These are phyloP conservation scores for Myotis brandtii DNA, from an alignment of 2,113 vertebrate genomes.

Conservation along the genomic window DNA sequence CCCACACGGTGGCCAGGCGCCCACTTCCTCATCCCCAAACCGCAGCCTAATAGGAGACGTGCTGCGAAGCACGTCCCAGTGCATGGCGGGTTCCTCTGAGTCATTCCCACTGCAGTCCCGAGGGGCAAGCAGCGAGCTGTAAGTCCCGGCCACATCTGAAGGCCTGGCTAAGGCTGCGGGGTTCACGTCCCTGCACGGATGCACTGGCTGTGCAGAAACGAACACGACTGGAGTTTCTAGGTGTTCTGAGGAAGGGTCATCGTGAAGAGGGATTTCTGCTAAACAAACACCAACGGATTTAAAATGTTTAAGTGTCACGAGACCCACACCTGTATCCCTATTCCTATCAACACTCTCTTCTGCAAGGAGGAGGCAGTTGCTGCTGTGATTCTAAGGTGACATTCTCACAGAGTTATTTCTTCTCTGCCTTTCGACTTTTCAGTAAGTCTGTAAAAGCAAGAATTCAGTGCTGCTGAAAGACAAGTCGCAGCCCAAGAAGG, in stretches of 20 bases:
- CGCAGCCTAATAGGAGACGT: background rate
- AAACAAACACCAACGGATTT: background rate
- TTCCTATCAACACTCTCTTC: background rate
- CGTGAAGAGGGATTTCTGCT: background rate
- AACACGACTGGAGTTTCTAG: background rate
- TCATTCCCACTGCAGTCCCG: background rate
- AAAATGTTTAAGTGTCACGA: background rate
- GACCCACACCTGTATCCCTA: background rate
- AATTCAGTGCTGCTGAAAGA: slow-evolving; percentile 50
- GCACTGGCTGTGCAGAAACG: background rate
- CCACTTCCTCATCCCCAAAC: background rate
- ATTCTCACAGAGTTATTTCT: slow-evolving; percentile 59
- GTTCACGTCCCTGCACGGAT: background rate
- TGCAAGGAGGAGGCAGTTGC: background rate
- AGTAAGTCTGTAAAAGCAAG: slow-evolving; percentile 41
- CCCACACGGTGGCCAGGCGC: background rate
- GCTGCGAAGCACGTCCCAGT: background rate
- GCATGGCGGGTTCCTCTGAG: background rate
- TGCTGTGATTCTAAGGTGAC: background rate
- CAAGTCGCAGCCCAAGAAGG: slow-evolving; percentile 22
- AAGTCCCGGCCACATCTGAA: background rate
- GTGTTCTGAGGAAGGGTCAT: background rate
- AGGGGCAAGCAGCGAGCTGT: background rate
- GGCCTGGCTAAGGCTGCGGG: background rate
- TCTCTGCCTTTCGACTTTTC: slow-evolving; percentile 75